Evolutionary conservation across 1,140 invertebrate genomes (phyloP), one percentile per base, ranked within the genome.

Genomic region (Mactra quadrangularis): DNA sequence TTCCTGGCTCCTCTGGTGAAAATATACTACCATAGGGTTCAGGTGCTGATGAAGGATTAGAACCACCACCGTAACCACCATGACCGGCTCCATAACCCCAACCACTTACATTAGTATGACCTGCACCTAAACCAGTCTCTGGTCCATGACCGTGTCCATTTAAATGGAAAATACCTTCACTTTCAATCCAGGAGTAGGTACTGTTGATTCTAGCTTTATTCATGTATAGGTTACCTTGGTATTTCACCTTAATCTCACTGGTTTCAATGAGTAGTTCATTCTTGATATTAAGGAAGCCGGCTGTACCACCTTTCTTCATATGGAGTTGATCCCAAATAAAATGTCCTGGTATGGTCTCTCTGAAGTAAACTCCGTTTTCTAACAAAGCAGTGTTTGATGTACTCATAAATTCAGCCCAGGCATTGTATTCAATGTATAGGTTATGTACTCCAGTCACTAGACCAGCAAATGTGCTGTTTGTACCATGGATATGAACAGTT

Each of bases 401-500:
- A 13, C 87, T 89, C 38, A 76, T 72, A 29, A 89, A 88, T 31
- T 81, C 83, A 13, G 87, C 68, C n/a, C 41, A 59, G 0, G 85
- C 82, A 6, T 75, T 66, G 22, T 77, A 66, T 84, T 89, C 88
- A 17, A 90, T 78, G 64, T 82, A 89, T 50, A 90, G 64, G 19
- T 89, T 79, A 15, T 83, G 85, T 15, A 90, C 79, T 2, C 89
- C 89, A 4, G 87, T 90, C 3, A 90, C 74, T 27, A 81, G 60
- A 27, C 89, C 89, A 59, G 78, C 84, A 60, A 90, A 83, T n/a
- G 82, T 87, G n/a, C 87, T 86, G 47, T 89, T 88, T 9, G 86
- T 87, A 7, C 89, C 89, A 76, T 90, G 88, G 22, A 90, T 83
- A 60, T 89, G 87, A 3, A 88, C 83, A 45, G 87, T 87, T 17